These are phyloP conservation scores for Drosophila nigricruria DNA, from an alignment of 2,888 invertebrate genomes.

Conservation along the genomic window DNA sequence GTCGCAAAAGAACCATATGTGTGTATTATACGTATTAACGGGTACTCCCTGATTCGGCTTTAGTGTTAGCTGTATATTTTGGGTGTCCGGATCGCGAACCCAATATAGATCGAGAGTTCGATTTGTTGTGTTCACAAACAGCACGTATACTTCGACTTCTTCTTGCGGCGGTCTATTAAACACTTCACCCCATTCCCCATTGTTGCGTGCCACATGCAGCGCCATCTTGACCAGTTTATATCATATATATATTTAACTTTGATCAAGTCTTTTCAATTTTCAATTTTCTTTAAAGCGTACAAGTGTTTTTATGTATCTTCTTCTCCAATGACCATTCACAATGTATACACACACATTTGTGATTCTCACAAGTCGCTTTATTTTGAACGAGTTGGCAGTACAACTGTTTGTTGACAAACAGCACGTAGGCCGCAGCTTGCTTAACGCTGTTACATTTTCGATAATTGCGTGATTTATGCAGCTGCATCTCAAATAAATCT, in stretches of 20 bases:
- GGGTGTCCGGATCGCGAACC: slow-evolving; percentile 90
- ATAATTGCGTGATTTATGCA: background rate
- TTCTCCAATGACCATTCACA: slow-evolving; percentile 15
- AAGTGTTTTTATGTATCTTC: slow-evolving; percentile 38
- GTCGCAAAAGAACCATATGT: slow-evolving; percentile 94
- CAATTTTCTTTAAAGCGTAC: slow-evolving; percentile 24
- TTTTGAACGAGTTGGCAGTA: slow-evolving; percentile 25
- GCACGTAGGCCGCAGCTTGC: background rate
- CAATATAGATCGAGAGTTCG: slow-evolving; percentile 87
- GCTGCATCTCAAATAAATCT: too few relatives aligned
- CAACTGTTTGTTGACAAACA: slow-evolving; percentile 13
- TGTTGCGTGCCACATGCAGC: slow-evolving; percentile 32
- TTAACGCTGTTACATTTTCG: background rate
- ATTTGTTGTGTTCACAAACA: slow-evolving; percentile 88
- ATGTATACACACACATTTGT: background rate
- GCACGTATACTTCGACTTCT: slow-evolving; percentile 86
- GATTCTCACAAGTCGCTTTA: background rate
- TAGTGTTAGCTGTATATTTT: slow-evolving; percentile 88
- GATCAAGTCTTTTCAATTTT: slow-evolving; percentile 6
- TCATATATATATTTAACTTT: background rate
- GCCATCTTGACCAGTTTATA: slow-evolving; percentile 46
- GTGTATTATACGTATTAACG: slow-evolving; percentile 91
- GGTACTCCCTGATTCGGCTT: slow-evolving; percentile 84
- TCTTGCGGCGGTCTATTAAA: slow-evolving; percentile 24
- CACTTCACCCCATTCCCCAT: slow-evolving; percentile 34